These are phyloP conservation scores for Solenopsis fugax DNA, from an alignment of 1,140 invertebrate species.

Conservation along the genomic window DNA sequence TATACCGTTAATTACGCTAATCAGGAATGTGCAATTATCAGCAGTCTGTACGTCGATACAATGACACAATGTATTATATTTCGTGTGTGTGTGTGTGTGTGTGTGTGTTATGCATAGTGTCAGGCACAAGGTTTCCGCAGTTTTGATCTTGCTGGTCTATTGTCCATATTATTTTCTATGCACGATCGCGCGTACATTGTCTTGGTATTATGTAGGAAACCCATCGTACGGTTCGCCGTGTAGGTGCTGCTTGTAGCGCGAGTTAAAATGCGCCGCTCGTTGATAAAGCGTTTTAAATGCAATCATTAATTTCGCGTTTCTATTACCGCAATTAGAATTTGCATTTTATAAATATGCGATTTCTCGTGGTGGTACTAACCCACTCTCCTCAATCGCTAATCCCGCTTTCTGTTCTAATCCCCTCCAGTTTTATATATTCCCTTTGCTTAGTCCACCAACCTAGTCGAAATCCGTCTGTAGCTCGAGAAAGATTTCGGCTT, in stretches of 20 bases:
- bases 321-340: slow-evolving; percentile 80
- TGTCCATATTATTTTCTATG: slow-evolving; percentile 27
- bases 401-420: slow-evolving; percentile 7
- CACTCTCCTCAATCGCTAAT: slow-evolving; percentile 36
- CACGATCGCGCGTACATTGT: slow-evolving; percentile 10
- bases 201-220: slow-evolving; percentile 19
- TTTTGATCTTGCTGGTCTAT: background rate
- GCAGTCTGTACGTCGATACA: slow-evolving; percentile 9
- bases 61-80: background rate
- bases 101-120: background rate
- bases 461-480: background rate
- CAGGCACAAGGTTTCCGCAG: background rate
- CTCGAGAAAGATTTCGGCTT: background rate
- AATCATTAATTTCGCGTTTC: slow-evolving; percentile 78
- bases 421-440: background rate
- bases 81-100: background rate
- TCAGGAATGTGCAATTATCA: slow-evolving; percentile 73
- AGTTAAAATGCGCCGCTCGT: slow-evolving; percentile 69
- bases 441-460: background rate
- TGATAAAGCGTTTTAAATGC: slow-evolving; percentile 79
- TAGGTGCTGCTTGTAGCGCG: slow-evolving; percentile 64
- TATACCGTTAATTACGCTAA: slow-evolving; percentile 76
- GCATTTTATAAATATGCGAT: slow-evolving; percentile 81
- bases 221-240: background rate
- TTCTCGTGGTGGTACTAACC: slow-evolving; percentile 4